These are phyloP conservation scores for Parnassius orleans DNA, from an alignment of 2,888 invertebrate genomes.

Conservation along the genomic window DNA sequence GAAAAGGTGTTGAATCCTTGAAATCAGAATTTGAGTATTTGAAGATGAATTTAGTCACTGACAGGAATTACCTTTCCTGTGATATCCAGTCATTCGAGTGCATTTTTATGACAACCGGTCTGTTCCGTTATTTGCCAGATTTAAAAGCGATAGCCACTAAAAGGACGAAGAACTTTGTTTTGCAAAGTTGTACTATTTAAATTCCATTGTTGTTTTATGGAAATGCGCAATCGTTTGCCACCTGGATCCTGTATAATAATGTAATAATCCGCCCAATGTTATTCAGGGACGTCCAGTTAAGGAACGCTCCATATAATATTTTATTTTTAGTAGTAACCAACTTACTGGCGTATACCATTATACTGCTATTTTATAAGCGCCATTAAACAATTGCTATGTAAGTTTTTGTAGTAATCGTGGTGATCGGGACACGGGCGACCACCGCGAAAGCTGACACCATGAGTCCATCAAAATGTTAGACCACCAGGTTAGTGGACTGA, in stretches of 20 bases:
- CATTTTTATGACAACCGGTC: slow-evolving; percentile 25
- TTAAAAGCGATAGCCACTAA: slow-evolving; percentile 17
- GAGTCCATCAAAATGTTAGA: slow-evolving; percentile 47
- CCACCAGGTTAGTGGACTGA: slow-evolving; percentile 36
- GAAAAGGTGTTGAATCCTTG: neutral
- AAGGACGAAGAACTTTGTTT: slow-evolving; percentile 20
- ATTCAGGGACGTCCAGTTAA: slow-evolving; percentile 35
- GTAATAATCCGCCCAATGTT: slow-evolving; percentile 53
- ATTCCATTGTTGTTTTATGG: slow-evolving; percentile 31
- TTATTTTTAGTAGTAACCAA: slow-evolving; percentile 47
- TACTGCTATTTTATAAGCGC: slow-evolving; percentile 56
- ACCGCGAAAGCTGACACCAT: slow-evolving; percentile 48
- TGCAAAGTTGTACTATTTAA: slow-evolving; percentile 41
- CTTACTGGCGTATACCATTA: slow-evolving; percentile 38
- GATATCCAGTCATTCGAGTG: slow-evolving; percentile 22
- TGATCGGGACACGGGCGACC: slow-evolving; percentile 43
- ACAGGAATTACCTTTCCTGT: slow-evolving; percentile 18
- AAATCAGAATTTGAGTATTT: neutral
- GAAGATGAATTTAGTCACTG: slow-evolving; percentile 20
- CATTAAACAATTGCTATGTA: slow-evolving; percentile 51
- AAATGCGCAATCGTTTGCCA: slow-evolving; percentile 38
- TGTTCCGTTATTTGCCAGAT: slow-evolving; percentile 24
- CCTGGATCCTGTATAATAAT: slow-evolving; percentile 39
- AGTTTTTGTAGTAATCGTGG: slow-evolving; percentile 63
- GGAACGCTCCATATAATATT: slow-evolving; percentile 44